These are phyloP conservation scores for Embiotoca jacksoni DNA, from an alignment of 2,113 vertebrate species.

Conservation along the genomic window DNA sequence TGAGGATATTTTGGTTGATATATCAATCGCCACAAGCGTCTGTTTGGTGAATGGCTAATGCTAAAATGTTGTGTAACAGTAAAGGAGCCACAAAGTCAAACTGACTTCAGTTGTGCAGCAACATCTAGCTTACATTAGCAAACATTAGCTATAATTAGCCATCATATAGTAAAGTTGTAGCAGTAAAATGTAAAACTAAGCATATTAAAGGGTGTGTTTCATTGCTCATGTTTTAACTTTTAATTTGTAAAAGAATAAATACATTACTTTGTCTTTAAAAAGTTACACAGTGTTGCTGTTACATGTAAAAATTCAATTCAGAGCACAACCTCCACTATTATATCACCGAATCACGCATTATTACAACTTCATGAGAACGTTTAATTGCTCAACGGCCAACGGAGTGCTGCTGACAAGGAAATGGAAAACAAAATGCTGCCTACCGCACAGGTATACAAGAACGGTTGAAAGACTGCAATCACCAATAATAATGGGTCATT, in stretches of 20 bases:
- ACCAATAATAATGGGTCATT: conserved; percentile 35
- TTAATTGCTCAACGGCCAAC: conserved; percentile 23
- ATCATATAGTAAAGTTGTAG: background rate
- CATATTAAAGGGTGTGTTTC: background rate
- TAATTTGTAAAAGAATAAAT: background rate
- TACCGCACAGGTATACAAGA: conserved; percentile 15
- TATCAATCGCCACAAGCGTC: background rate
- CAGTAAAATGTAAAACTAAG: background rate
- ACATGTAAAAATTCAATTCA: conserved; percentile 21
- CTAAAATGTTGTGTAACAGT: background rate
- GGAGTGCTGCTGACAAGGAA: conserved; percentile 6
- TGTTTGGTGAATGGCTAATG: background rate
- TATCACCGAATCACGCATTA: conserved; percentile 15
- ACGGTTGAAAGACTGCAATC: conserved; percentile 12
- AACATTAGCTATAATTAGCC: too few relatives aligned
- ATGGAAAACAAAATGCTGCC: background rate
- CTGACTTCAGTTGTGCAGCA: too few relatives aligned
- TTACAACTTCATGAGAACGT: conserved; percentile 20
- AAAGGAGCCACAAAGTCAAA: too few relatives aligned
- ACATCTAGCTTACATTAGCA: too few relatives aligned
- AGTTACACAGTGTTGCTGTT: background rate
- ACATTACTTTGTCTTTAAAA: background rate
- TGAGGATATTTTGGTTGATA: too few relatives aligned
- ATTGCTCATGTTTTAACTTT: background rate
- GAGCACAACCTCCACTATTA: conserved; percentile 13